Evolutionary conservation across 64 coral and sea anemone species (phyloP).

Genomic region (Catalaphyllia jardinei): DNA sequence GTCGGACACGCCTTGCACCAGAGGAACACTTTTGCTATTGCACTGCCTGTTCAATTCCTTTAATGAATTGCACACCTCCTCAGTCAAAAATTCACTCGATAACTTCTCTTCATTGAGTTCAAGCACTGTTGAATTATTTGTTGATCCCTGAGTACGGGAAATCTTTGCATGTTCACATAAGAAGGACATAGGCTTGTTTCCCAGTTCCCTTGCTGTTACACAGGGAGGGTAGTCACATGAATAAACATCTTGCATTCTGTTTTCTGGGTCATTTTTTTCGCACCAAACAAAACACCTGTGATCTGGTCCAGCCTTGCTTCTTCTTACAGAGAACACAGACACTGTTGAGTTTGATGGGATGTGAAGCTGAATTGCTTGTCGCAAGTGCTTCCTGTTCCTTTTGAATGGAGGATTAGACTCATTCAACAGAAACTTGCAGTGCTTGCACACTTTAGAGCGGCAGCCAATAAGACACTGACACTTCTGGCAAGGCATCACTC

Average conservation of each 20-base stretch:
- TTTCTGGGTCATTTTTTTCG: constrained; percentile 13
- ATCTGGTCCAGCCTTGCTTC: constrained; percentile 82
- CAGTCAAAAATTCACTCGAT: constrained; percentile 29
- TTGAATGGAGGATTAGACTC: constrained; percentile 33
- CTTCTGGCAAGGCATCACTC: constrained; percentile 84
- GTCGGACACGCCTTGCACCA: constrained; percentile 75
- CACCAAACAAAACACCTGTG: constrained; percentile 80
- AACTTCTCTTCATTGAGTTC: constrained; percentile 54
- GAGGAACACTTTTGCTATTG: constrained; percentile 44
- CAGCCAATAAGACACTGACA: constrained; percentile 91
- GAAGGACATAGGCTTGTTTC: constrained; percentile 35
- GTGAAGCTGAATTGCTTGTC: constrained; percentile 72
- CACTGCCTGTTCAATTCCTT: constrained; percentile 57
- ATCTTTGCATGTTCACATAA: constrained; percentile 92
- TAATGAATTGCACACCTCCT: constrained; percentile 60
- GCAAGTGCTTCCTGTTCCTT: constrained; percentile 3
- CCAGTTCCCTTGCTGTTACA: constrained; percentile 80
- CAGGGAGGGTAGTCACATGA: constrained; percentile 90
- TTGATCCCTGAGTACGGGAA: constrained; percentile 30
- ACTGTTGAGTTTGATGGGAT: constrained; percentile 53
- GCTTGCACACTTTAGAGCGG: constrained; percentile 91
- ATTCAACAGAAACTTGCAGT: constrained; percentile 67
- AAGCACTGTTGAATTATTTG: constrained; percentile 61
- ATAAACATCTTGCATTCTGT: constrained; percentile 17
- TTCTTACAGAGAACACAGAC: constrained; percentile 76